These are phyloP conservation scores for Perithous albicinctus DNA, from an alignment of 2,888 invertebrate species.

Conservation along the genomic window DNA sequence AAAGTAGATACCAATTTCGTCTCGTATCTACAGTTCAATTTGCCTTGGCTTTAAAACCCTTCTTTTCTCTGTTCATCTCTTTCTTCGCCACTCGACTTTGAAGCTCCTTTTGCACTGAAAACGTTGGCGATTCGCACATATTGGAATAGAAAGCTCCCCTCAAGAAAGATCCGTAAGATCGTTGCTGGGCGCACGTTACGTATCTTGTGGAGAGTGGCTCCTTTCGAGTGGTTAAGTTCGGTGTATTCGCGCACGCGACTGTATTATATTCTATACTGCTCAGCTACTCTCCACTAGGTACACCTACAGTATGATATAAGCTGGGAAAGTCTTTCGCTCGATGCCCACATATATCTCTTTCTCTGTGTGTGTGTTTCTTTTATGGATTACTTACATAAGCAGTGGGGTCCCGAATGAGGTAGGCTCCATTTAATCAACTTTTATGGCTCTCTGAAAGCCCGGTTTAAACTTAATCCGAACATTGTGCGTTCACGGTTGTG, in stretches of 20 bases:
- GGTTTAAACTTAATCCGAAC: conserved; percentile 71
- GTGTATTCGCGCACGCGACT: conserved; percentile 21
- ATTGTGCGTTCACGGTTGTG: conserved; percentile 61
- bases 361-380: conserved; percentile 56
- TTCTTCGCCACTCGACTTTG: conserved; percentile 36
- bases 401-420: conserved; percentile 65
- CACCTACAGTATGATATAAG: conserved; percentile 18
- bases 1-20: conserved; percentile 26
- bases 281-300: background rate
- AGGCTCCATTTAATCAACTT: conserved; percentile 72
- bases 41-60: conserved; percentile 27
- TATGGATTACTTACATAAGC: conserved; percentile 68
- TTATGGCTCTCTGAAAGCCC: conserved; percentile 68
- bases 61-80: conserved; percentile 1
- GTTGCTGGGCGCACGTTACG: conserved; percentile 29
- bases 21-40: conserved; percentile 37
- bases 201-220: conserved; percentile 34
- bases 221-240: conserved; percentile 29
- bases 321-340: background rate
- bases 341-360: conserved; percentile 1
- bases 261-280: conserved; percentile 19
- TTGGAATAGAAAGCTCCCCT: conserved; percentile 59
- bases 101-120: conserved; percentile 40
- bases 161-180: conserved; percentile 40
- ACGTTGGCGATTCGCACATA: conserved; percentile 62